Conservation (phyloP, 2,797 vertebrate genomes). For the Pipistrellus pipistrellus region DNA sequence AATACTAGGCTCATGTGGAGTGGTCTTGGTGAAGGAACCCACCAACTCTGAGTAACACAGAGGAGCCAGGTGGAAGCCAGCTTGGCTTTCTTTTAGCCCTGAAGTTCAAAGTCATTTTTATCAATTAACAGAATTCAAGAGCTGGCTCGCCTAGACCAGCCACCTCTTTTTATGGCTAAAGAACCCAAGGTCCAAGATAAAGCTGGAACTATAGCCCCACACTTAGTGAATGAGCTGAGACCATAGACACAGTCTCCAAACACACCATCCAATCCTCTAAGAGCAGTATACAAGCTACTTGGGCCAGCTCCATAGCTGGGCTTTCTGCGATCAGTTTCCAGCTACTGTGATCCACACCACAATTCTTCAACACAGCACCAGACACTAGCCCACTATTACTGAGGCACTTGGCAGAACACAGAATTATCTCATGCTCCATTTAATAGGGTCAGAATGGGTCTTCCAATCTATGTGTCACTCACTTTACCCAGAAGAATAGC, state of each 20-base stretch:
- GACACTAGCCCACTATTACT: neutral
- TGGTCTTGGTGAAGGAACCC: neutral
- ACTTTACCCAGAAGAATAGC: neutral
- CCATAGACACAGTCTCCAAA: neutral
- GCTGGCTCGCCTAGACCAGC: neutral
- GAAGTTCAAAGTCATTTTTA: slow-evolving; percentile 4
- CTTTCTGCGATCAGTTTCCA: neutral
- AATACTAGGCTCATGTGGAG: neutral
- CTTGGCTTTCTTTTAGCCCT: neutral
- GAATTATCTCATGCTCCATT: neutral
- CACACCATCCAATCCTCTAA: neutral
- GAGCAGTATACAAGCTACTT: neutral
- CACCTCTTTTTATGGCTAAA: neutral
- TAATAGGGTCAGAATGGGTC: neutral
- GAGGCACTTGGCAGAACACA: neutral
- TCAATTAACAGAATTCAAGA: slow-evolving; percentile 22
- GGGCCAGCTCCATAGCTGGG: neutral
- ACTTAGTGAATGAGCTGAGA: neutral
- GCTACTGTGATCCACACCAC: neutral
- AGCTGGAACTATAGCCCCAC: neutral
- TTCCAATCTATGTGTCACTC: neutral
- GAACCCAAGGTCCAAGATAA: slow-evolving; percentile 6
- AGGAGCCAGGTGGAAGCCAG: neutral
- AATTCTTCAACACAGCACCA: neutral
- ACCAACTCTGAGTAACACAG: neutral